phyloP scores from a whole-genome alignment of 2,113 vertebrate species.

The Pseudonaja textilis region DNA sequence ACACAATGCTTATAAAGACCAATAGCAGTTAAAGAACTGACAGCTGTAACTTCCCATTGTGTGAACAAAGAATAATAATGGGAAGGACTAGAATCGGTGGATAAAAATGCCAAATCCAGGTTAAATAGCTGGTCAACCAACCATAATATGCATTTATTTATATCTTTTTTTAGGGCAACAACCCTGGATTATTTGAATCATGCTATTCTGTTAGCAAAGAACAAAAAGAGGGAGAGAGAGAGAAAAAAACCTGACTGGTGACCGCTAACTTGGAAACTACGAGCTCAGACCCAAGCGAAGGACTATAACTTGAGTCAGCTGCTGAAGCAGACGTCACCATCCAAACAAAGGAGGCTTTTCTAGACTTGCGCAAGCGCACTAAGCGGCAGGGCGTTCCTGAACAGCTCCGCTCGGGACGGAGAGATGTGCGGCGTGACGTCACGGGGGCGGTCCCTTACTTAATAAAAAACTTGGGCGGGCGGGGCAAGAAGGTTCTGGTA shows the following conservation, averaged over 20 bases:
- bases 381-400: too few relatives aligned
- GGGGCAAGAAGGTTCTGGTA: rapidly evolving
- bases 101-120: neutral
- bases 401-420: neutral
- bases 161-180: neutral
- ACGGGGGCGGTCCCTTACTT: neutral
- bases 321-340: neutral
- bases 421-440: neutral
- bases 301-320: too few relatives aligned
- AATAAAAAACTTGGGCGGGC: rapidly evolving
- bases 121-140: neutral
- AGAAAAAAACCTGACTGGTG: neutral
- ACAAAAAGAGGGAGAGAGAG: neutral
- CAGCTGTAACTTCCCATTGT: neutral
- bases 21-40: neutral
- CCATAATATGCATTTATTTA: neutral
- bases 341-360: neutral
- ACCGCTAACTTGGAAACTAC: neutral
- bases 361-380: neutral
- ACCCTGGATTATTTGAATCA: neutral
- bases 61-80: neutral
- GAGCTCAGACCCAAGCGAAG: neutral
- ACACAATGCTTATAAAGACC: neutral
- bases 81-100: neutral
- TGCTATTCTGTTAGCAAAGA: neutral